A percentile compares a stretch with the other conserved stretches of the same genome.
phyloP scores from a whole-genome alignment of 2,888 invertebrate genomes.

The Lepeophtheirus nordmannii region DNA sequence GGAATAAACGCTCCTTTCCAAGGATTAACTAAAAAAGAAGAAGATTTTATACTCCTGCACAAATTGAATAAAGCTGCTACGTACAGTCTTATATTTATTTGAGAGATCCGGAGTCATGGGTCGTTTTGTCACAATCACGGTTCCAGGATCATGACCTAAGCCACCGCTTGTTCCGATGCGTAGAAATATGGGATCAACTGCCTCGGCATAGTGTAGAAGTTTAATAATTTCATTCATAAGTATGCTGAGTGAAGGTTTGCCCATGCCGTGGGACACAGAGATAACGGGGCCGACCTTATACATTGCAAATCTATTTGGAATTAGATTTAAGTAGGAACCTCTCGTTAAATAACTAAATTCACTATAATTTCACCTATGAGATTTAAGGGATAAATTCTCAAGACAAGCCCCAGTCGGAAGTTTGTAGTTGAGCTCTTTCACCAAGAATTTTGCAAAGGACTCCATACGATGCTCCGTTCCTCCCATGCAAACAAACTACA shows the following conservation, averaged over 20 bases:
- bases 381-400: slow-evolving; percentile 73
- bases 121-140: slow-evolving; percentile 80
- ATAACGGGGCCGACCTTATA: slow-evolving; percentile 96
- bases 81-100: slow-evolving; percentile 43
- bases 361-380: slow-evolving; percentile 50
- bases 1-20: slow-evolving; percentile 62
- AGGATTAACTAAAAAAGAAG: slow-evolving; percentile 51
- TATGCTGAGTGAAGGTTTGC: slow-evolving; percentile 86
- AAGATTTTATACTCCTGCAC: background rate
- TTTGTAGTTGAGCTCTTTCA: slow-evolving; percentile 74
- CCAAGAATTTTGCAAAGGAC: slow-evolving; percentile 73
- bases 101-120: slow-evolving; percentile 49
- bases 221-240: slow-evolving; percentile 90
- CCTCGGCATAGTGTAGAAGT: slow-evolving; percentile 80
- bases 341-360: background rate
- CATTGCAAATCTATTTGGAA: slow-evolving; percentile 57
- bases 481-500: slow-evolving; percentile 87
- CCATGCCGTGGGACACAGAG: slow-evolving; percentile 98
- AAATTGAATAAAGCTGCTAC: slow-evolving; percentile 29
- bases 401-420: slow-evolving; percentile 72
- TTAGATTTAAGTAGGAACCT: no score
- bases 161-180: slow-evolving; percentile 88
- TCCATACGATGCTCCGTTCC: slow-evolving; percentile 89
- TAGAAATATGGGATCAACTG: slow-evolving; percentile 74
- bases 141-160: slow-evolving; percentile 77